phyloP scores from a whole-genome alignment of 2,888 invertebrate genomes.

The Ophioninae sp. region DNA sequence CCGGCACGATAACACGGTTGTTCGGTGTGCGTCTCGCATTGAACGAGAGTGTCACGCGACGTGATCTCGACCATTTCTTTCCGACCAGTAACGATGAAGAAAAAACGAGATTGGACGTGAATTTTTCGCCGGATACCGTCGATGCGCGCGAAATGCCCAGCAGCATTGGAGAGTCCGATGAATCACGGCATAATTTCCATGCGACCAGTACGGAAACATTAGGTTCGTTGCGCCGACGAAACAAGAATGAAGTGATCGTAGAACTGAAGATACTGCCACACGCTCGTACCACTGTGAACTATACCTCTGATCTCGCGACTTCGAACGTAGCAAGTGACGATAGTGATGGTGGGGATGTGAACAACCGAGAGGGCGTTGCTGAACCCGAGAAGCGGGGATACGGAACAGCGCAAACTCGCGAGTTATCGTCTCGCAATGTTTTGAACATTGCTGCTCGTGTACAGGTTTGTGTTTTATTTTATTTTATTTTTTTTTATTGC shows the following conservation, averaged over 20 bases:
- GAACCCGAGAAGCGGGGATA: slow-evolving; percentile 45
- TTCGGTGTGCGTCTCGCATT: slow-evolving; percentile 62
- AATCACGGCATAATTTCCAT: not conserved
- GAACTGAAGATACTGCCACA: slow-evolving; percentile 64
- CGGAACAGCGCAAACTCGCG: slow-evolving; percentile 44
- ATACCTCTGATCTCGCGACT: slow-evolving; percentile 7
- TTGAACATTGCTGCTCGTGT: slow-evolving; percentile 66
- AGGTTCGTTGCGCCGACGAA: slow-evolving; percentile 41
- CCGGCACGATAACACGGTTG: slow-evolving; percentile 59
- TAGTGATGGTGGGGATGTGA: slow-evolving; percentile 28
- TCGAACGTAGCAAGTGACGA: slow-evolving; percentile 40
- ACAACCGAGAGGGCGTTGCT: slow-evolving; percentile 26
- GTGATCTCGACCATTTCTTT: not conserved
- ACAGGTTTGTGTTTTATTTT: slow-evolving; percentile 67
- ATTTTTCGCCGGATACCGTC: slow-evolving; percentile 5
- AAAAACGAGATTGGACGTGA: not conserved
- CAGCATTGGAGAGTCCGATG: not conserved
- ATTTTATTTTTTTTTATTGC: not conserved
- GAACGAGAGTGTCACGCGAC: not conserved
- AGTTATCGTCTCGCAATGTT: slow-evolving; percentile 38
- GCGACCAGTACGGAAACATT: slow-evolving; percentile 23
- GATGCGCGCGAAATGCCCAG: slow-evolving; percentile 4
- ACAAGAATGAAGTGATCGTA: slow-evolving; percentile 66
- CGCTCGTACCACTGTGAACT: slow-evolving; percentile 51
- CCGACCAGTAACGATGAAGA: not conserved